Percentiles rank a stretch among this genome's conserved stretches.
These are phyloP conservation scores for Ethmia dodecea DNA, from an alignment of 2,888 invertebrate species.

Conservation along the genomic window DNA sequence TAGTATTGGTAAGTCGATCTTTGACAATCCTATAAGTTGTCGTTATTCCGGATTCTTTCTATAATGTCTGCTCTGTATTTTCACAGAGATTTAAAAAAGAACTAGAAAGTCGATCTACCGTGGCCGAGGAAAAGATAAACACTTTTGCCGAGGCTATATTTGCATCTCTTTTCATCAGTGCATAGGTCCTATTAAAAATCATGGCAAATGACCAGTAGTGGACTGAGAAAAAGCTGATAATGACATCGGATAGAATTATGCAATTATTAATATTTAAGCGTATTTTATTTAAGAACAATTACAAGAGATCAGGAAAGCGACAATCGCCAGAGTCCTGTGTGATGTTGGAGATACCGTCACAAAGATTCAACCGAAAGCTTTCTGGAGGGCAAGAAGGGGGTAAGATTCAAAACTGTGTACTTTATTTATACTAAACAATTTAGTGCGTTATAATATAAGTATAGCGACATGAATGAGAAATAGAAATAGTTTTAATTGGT, in stretches of 20 bases:
- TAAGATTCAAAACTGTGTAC: too few species aligned
- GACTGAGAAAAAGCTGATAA: not conserved
- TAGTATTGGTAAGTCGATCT: slow-evolving; percentile 29
- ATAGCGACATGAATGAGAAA: not conserved
- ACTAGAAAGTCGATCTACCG: not conserved
- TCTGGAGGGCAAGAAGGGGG: slow-evolving; percentile 31
- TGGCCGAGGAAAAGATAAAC: not conserved
- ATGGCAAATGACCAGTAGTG: not conserved
- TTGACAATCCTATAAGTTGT: not conserved
- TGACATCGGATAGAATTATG: not conserved
- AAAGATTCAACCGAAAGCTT: slow-evolving; percentile 41
- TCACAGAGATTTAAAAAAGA: not conserved
- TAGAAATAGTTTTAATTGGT: not conserved
- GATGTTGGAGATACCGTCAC: slow-evolving; percentile 42
- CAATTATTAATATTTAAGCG: not conserved
- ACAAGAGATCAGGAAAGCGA: slow-evolving; percentile 39
- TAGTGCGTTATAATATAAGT: not conserved
- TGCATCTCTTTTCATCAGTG: not conserved
- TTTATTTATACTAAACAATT: slow-evolving; percentile 1
- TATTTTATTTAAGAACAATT: slow-evolving; percentile 40
- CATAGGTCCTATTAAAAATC: not conserved
- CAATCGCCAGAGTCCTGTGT: slow-evolving; percentile 40
- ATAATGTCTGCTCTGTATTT: not conserved
- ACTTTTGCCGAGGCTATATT: not conserved
- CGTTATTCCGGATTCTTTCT: not conserved